phyloP scores from a whole-genome alignment of 2,888 invertebrate species.

The Penaeus monodon region DNA sequence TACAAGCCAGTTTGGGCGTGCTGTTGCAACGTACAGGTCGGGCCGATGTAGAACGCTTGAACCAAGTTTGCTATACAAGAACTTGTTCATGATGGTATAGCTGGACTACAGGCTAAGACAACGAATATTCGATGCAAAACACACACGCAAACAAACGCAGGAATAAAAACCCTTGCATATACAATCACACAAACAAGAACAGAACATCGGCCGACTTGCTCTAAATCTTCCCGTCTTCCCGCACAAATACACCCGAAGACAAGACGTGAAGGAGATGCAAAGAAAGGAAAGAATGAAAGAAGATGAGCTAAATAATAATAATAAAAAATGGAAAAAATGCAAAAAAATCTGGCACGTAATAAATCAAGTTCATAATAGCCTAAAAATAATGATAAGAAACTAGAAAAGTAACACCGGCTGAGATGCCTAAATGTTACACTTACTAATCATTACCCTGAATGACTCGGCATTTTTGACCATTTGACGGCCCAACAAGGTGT shows the following conservation, averaged over 20 bases:
- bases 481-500: background rate
- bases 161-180: background rate
- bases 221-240: too few relatives aligned
- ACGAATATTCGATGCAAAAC: background rate
- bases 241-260: too few relatives aligned
- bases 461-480: too few relatives aligned
- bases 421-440: too few relatives aligned
- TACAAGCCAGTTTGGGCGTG: too few relatives aligned
- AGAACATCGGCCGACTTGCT: background rate
- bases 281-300: background rate
- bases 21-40: too few relatives aligned
- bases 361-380: background rate
- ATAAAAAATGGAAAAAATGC: too few relatives aligned
- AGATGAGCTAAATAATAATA: background rate
- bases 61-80: too few relatives aligned
- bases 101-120: too few relatives aligned
- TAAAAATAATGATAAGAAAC: background rate
- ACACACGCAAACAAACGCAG: background rate
- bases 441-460: too few relatives aligned
- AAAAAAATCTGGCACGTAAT: background rate
- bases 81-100: too few relatives aligned
- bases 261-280: background rate
- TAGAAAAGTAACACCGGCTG: background rate
- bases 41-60: too few relatives aligned
- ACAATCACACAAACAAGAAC: slow-evolving; percentile 3